A percentile compares a stretch with the other conserved stretches of the same genome.
Conservation (phyloP, 2,113 vertebrate genomes). For the Ahaetulla prasina region DNA sequence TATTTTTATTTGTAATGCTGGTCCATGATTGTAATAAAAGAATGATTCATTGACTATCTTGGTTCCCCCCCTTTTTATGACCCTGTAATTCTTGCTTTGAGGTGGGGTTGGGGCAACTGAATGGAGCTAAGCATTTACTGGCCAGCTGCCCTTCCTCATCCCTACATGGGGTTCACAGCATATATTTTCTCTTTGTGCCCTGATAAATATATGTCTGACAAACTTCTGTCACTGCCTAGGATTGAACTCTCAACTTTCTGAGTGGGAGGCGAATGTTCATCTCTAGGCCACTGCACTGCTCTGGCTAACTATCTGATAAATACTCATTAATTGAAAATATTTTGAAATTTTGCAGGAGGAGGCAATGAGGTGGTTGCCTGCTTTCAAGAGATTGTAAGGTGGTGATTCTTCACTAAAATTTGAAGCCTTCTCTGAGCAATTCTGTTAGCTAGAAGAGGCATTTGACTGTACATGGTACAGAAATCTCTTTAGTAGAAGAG, state of each 20-base stretch:
- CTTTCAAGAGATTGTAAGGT: background rate
- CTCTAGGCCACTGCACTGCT: background rate
- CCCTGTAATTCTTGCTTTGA: background rate
- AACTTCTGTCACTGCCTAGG: background rate
- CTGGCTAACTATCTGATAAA: constrained; percentile 24
- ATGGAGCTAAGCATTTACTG: background rate
- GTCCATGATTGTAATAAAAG: background rate
- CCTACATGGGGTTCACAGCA: background rate
- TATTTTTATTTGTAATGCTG: background rate
- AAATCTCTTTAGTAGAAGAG: background rate
- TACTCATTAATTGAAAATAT: fast-evolving
- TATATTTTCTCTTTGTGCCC: background rate
- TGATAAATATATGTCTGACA: background rate
- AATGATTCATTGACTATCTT: background rate
- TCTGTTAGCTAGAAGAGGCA: background rate
- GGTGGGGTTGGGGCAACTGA: background rate
- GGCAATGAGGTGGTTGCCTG: background rate
- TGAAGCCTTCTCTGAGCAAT: background rate
- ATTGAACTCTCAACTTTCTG: background rate
- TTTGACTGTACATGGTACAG: background rate
- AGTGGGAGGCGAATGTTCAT: background rate
- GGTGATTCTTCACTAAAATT: background rate
- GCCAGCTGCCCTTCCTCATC: background rate
- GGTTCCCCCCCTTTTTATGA: background rate
- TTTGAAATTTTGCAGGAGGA: background rate